Evolutionary conservation across 2,888 invertebrate genomes (phyloP).

Genomic region (Drosophila yooni): DNA sequence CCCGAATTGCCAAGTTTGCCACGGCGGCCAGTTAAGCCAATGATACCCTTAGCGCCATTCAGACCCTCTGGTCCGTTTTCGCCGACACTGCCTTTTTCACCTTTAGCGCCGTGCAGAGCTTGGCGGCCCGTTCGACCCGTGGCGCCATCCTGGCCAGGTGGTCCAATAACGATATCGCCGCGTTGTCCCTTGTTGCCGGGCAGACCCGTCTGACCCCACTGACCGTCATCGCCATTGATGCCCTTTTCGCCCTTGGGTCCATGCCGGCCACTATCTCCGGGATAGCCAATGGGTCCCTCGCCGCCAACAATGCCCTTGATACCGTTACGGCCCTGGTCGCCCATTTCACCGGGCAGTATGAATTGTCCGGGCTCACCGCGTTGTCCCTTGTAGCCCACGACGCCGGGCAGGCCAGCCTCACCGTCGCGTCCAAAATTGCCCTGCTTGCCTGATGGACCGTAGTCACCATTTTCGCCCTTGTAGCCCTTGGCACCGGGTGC

Average conservation of each 20-base stretch:
- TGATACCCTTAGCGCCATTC: conserved; percentile 85
- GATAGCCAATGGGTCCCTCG: conserved; percentile 86
- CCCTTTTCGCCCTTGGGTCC: conserved; percentile 88
- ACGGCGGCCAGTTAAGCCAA: conserved; percentile 85
- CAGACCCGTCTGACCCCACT: conserved; percentile 87
- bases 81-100: conserved; percentile 86
- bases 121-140: conserved; percentile 84
- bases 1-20: conserved; percentile 85
- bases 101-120: conserved; percentile 83
- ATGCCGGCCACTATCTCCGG: conserved; percentile 85
- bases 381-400: conserved; percentile 84
- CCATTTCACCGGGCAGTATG: conserved; percentile 84
- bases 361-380: conserved; percentile 84
- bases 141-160: conserved; percentile 75
- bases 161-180: conserved; percentile 85
- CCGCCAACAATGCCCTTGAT: conserved; percentile 85
- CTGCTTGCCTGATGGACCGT: conserved; percentile 87
- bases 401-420: conserved; percentile 83
- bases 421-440: conserved; percentile 86
- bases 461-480: conserved; percentile 88
- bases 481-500: conserved; percentile 89
- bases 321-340: conserved; percentile 84
- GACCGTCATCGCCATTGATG: conserved; percentile 86
- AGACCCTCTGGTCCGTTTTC: conserved; percentile 70
- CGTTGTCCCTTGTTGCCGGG: conserved; percentile 86